Evolutionary conservation across 2,113 vertebrate genomes (phyloP).

Genomic region (Mus spicilegus): DNA sequence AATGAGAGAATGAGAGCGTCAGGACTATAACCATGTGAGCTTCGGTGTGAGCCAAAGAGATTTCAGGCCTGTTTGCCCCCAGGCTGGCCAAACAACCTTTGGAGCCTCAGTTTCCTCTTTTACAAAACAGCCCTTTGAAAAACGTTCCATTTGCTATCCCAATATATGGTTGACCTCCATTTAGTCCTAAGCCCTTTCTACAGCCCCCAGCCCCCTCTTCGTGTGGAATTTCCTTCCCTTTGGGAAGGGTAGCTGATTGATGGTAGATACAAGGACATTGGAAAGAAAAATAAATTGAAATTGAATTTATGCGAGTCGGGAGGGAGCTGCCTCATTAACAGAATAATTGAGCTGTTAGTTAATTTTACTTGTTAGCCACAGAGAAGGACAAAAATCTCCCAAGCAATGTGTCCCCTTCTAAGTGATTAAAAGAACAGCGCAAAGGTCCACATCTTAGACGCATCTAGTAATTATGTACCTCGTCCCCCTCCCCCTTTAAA

Average conservation of each 20-base stretch:
- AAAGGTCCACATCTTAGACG: conserved; percentile 81
- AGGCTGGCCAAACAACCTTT: background rate
- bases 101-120: background rate
- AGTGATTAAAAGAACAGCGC: conserved; percentile 87
- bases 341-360: conserved; percentile 88
- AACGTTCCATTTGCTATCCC: accelerated
- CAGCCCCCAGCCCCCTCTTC: accelerated
- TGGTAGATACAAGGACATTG: conserved; percentile 78
- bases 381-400: conserved; percentile 82
- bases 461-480: conserved; percentile 85
- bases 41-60: accelerated
- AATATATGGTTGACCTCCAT: accelerated
- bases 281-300: conserved; percentile 73
- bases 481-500: conserved; percentile 66
- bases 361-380: conserved; percentile 85
- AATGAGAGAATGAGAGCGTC: accelerated
- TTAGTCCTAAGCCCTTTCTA: accelerated
- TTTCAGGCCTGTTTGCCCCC: accelerated
- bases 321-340: conserved; percentile 83
- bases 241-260: conserved; percentile 69
- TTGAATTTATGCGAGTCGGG: conserved; percentile 80
- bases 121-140: background rate
- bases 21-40: accelerated
- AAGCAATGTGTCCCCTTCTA: conserved; percentile 78
- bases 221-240: background rate